These are phyloP conservation scores for Cryptocheilus praepositus DNA, from an alignment of 2,888 invertebrate genomes.

Conservation along the genomic window DNA sequence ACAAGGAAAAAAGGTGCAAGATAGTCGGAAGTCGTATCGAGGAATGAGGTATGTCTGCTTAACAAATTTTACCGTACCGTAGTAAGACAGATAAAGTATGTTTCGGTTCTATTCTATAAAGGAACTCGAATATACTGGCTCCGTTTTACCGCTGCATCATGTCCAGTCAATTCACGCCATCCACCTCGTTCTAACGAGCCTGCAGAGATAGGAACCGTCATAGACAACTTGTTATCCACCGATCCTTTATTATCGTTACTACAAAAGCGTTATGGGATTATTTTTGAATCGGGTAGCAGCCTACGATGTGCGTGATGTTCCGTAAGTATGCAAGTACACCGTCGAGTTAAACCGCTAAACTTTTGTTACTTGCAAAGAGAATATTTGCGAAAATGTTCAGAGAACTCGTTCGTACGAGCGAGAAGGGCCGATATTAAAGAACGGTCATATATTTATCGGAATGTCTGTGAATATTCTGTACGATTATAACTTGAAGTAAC, in stretches of 20 bases:
- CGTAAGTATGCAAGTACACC: too few species aligned
- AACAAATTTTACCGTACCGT: slow-evolving; percentile 12
- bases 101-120: slow-evolving; percentile 17
- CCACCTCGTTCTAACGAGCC: slow-evolving; percentile 64
- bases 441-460: too few species aligned
- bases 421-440: too few species aligned
- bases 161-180: slow-evolving; percentile 70
- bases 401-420: too few species aligned
- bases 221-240: slow-evolving; percentile 36
- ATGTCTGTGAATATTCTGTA: too few species aligned
- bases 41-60: slow-evolving; percentile 53
- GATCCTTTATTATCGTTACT: slow-evolving; percentile 20
- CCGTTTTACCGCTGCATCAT: slow-evolving; percentile 66
- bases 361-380: too few species aligned
- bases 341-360: too few species aligned
- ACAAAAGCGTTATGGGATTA: too few species aligned
- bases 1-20: slow-evolving; percentile 49
- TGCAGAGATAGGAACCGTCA: slow-evolving; percentile 46
- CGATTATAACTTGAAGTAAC: too few species aligned
- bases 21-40: slow-evolving; percentile 51
- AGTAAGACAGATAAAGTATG: not conserved
- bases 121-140: slow-evolving; percentile 58
- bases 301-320: too few species aligned
- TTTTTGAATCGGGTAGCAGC: too few species aligned
- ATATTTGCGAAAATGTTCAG: too few species aligned